Percentiles rank a stretch among this genome's conserved stretches.
These are phyloP conservation scores for Sycophila texana DNA, from an alignment of 2,888 invertebrate species.

Conservation along the genomic window DNA sequence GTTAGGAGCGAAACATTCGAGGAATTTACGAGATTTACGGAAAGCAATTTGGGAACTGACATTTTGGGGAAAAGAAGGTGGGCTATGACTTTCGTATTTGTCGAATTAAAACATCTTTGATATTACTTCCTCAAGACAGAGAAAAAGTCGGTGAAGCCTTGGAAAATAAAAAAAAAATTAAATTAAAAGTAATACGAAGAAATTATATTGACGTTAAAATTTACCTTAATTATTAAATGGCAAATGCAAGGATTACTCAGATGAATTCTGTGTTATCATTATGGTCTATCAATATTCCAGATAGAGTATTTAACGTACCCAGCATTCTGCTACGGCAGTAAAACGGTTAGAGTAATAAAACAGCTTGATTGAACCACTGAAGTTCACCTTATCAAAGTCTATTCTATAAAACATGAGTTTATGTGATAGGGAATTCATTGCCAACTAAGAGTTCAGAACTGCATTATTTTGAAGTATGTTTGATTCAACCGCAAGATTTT, in stretches of 20 bases:
- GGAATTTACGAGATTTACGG: background rate
- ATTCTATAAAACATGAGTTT: slow-evolving; percentile 34
- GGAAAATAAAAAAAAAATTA: no score
- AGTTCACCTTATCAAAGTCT: slow-evolving; percentile 28
- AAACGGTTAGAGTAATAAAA: slow-evolving; percentile 39
- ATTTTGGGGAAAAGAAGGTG: background rate
- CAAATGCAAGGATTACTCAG: no score
- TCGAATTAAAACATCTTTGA: background rate
- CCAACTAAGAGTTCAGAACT: background rate
- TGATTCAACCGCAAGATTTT: background rate
- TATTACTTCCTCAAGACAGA: no score
- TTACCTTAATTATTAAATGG: no score
- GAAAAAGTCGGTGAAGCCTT: no score
- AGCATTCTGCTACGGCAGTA: slow-evolving; percentile 18
- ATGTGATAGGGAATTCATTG: slow-evolving; percentile 1
- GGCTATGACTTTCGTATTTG: background rate
- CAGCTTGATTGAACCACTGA: slow-evolving; percentile 36
- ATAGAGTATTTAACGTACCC: background rate
- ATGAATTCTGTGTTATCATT: background rate
- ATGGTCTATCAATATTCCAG: background rate
- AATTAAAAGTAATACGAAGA: no score
- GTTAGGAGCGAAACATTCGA: background rate
- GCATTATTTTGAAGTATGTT: background rate
- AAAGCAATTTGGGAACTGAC: slow-evolving; percentile 9
- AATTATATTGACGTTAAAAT: no score